Evolutionary conservation across 2,888 invertebrate genomes (phyloP).

Genomic region (Digitonthophagus gazella): DNA sequence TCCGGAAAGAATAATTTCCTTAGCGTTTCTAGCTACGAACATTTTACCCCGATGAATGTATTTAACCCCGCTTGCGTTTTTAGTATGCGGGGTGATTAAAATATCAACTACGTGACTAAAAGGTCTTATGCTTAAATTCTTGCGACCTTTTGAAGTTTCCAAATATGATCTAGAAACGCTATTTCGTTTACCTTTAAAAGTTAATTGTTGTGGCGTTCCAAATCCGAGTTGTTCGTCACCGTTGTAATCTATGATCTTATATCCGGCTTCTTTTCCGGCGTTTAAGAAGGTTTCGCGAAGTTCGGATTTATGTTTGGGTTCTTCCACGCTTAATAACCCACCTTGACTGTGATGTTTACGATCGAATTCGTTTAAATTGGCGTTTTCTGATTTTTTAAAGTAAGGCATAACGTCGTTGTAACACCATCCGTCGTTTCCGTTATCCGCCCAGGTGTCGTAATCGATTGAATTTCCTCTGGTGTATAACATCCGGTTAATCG

Average conservation of each 20-base stretch:
- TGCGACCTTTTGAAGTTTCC: slow-evolving; percentile 56
- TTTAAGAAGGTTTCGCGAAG: slow-evolving; percentile 54
- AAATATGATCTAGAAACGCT: slow-evolving; percentile 69
- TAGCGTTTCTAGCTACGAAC: slow-evolving; percentile 59
- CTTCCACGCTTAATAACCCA: slow-evolving; percentile 59
- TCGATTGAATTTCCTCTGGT: slow-evolving; percentile 69
- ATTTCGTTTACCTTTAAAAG: slow-evolving; percentile 64
- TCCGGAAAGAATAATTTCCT: slow-evolving; percentile 72
- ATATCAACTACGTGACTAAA: slow-evolving; percentile 60
- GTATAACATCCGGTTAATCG: slow-evolving; percentile 80
- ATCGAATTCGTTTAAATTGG: slow-evolving; percentile 59
- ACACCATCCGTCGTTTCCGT: slow-evolving; percentile 74
- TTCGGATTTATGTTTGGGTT: slow-evolving; percentile 31
- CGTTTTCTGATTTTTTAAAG: slow-evolving; percentile 76
- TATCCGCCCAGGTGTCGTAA: slow-evolving; percentile 72
- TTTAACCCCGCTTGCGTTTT: slow-evolving; percentile 64
- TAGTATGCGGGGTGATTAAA: slow-evolving; percentile 57
- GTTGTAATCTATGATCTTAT: slow-evolving; percentile 61
- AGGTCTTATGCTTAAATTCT: slow-evolving; percentile 63
- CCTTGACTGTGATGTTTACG: slow-evolving; percentile 56
- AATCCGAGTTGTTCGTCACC: slow-evolving; percentile 63
- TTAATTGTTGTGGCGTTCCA: slow-evolving; percentile 61
- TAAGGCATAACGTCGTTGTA: slow-evolving; percentile 71
- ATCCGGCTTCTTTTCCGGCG: slow-evolving; percentile 62
- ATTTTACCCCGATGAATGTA: slow-evolving; percentile 55